Percentiles rank a stretch among this genome's conserved stretches.
Evolutionary conservation across 2,113 vertebrate species (phyloP).

Genomic region (Nipponia nippon): DNA sequence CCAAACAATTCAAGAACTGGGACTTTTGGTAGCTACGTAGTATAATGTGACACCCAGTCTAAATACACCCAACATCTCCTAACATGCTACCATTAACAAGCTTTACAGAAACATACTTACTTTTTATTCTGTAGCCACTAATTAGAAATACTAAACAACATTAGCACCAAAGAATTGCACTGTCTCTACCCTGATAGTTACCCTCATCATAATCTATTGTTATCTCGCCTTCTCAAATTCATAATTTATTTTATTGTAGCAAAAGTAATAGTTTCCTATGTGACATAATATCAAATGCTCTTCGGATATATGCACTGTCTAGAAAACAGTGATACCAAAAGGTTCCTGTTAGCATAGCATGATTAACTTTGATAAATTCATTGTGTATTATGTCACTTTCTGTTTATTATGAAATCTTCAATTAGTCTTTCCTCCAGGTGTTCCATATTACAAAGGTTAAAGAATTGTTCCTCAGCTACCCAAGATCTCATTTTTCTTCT

Average conservation of each 20-base stretch:
- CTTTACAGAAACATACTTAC: background rate
- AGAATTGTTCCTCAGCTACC: background rate
- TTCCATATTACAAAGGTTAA: slow-evolving; percentile 2
- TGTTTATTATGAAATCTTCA: slow-evolving; percentile 26
- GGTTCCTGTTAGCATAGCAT: background rate
- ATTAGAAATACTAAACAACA: background rate
- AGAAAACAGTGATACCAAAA: background rate
- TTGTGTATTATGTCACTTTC: background rate
- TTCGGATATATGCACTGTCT: background rate
- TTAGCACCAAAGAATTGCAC: background rate
- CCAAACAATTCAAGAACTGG: background rate
- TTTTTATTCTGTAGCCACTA: background rate
- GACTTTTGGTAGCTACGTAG: background rate
- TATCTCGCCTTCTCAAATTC: background rate
- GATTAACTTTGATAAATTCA: slow-evolving; percentile 13
- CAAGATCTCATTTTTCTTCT: background rate
- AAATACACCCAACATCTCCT: background rate
- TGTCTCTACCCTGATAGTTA: background rate
- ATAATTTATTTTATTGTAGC: background rate
- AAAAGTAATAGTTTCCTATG: background rate
- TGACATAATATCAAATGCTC: background rate
- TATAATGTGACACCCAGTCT: background rate
- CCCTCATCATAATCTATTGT: background rate
- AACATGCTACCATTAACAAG: background rate
- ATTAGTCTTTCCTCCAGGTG: slow-evolving; percentile 21